phyloP scores from a whole-genome alignment of 2,797 vertebrate genomes.

The Petrocephalus schoutedeni region DNA sequence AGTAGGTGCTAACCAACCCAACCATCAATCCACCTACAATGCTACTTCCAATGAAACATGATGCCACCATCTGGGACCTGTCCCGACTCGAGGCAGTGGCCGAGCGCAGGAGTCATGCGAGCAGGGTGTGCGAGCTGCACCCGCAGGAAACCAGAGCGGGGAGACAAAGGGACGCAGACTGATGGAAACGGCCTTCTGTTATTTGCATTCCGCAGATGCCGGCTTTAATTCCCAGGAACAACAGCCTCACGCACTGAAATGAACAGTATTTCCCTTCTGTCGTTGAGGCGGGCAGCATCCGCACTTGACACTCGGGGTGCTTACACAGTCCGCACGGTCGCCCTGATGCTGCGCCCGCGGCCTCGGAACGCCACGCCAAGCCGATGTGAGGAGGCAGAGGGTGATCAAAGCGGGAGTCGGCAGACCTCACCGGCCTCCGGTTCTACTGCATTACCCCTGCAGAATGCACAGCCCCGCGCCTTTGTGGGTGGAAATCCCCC shows the following conservation, averaged over 20 bases:
- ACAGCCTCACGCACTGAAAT: slow-evolving; percentile 82
- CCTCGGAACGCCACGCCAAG: slow-evolving; percentile 85
- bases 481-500: slow-evolving; percentile 67
- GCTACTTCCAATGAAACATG: neutral
- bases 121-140: slow-evolving; percentile 29
- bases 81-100: neutral
- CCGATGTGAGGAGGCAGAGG: slow-evolving; percentile 86
- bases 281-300: slow-evolving; percentile 83
- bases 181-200: slow-evolving; percentile 43
- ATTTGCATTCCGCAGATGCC: slow-evolving; percentile 82
- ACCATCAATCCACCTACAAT: neutral
- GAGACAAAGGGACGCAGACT: slow-evolving; percentile 16
- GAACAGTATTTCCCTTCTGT: slow-evolving; percentile 96
- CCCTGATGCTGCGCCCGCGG: slow-evolving; percentile 66
- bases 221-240: slow-evolving; percentile 79
- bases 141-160: slow-evolving; percentile 17
- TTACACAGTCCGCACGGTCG: slow-evolving; percentile 76
- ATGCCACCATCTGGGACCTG: neutral
- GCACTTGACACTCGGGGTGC: slow-evolving; percentile 87
- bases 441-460: slow-evolving; percentile 77
- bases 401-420: slow-evolving; percentile 90
- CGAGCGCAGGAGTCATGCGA: slow-evolving; percentile 12
- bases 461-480: slow-evolving; percentile 75
- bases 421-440: slow-evolving; percentile 72
- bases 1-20: neutral